Base-by-base conservation (phyloP, 2,113 vertebrate species). In the Loxodonta africana region DNA sequence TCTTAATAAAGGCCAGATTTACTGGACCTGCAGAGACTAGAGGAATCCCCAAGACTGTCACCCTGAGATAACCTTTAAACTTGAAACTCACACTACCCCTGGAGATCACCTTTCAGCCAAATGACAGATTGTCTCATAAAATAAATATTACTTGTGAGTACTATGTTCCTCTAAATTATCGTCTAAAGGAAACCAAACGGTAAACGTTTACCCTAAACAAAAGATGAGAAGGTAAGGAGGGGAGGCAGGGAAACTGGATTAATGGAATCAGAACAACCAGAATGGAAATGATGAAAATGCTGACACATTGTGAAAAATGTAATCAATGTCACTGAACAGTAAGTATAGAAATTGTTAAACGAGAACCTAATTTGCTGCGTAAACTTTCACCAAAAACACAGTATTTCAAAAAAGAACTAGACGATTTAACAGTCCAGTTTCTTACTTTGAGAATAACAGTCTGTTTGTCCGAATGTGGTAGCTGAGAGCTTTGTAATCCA, bases 391-490 rank as follows among this genome's bases (percentile, higher is more conserved):
- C 15, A 57, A 57, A 57, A 57, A 17, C 53, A 57, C 53, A 57
- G 11, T 57, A 57, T 53, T 53, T 73, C n/a, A 73, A 73, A 73
- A n/a, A 63, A 26, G 17, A 74, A 74, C 62, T 6, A n/a, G 63
- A 57, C 63, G 48, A 20, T 80, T 83, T 83, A 88, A 46, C 48
- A 44, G 37, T 37, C 14, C 6, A 18, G 6, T n/a, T 73, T 96
- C 28, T 90, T 92, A 63, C 60, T 84, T 83, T 80, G 80, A 96
- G 65, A 67, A 25, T 85, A 69, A 5, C 1, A 7, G 89, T 90
- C 53, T 83, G 62, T 82, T 73, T 94, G 53, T 88, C 15, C 93
- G 74, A 88, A 71, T 78, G 73, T 84, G 60, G 78, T 28, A 63
- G 9, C n/a, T 83, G 28, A 53, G 77, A 62, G 37, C 33, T 76